Evolutionary conservation across 2,113 vertebrate genomes (phyloP).

Genomic region (Petaurus breviceps): DNA sequence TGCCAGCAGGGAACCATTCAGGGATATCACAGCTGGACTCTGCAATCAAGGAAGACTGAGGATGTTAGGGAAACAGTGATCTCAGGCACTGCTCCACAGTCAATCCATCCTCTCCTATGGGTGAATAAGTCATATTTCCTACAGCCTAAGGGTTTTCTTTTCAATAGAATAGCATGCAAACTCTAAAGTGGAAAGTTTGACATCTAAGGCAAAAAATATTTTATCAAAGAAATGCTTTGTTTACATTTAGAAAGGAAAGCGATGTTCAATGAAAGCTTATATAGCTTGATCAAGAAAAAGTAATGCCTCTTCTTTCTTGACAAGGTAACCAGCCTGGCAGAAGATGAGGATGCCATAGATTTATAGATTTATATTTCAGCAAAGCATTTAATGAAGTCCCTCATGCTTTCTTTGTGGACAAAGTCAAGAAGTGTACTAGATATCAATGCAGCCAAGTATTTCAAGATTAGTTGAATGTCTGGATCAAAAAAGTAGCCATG

Average conservation of each 20-base stretch:
- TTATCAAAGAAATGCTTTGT: neutral
- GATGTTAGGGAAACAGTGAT: neutral
- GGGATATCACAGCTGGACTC: conserved; percentile 79
- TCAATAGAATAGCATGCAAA: neutral
- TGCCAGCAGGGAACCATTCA: conserved; percentile 81
- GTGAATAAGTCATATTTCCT: neutral
- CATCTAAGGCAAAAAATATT: neutral
- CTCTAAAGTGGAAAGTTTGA: neutral
- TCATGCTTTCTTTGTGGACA: neutral
- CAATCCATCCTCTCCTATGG: neutral
- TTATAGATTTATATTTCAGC: neutral
- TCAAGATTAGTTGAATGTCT: neutral
- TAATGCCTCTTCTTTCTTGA: neutral
- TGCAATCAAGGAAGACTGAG: conserved; percentile 65
- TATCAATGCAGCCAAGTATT: neutral
- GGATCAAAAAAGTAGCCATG: neutral
- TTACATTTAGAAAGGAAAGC: neutral
- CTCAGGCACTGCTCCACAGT: neutral
- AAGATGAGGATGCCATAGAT: neutral
- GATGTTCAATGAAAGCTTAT: neutral
- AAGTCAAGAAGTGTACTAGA: neutral
- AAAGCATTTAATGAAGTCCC: neutral
- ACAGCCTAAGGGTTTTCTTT: neutral
- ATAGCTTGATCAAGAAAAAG: no score
- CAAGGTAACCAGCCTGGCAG: neutral